phyloP scores from a whole-genome alignment of 1,140 invertebrate species.

The Gryllus bimaculatus region DNA sequence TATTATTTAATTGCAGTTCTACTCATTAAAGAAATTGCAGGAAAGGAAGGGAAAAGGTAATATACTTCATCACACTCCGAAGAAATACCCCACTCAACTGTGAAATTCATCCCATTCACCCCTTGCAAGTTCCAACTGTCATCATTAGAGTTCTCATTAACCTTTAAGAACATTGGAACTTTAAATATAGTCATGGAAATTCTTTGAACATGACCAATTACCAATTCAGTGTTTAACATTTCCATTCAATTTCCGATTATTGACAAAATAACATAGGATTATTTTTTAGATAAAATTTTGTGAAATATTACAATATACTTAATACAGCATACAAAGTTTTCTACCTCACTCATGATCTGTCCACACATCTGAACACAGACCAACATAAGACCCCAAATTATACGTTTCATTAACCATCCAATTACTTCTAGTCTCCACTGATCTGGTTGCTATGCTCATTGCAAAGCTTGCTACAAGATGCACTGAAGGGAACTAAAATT shows the following conservation, averaged over 20 bases:
- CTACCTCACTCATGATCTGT: not conserved
- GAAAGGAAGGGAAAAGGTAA: not conserved
- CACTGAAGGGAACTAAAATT: constrained; percentile 1
- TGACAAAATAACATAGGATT: too few species aligned
- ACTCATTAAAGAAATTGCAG: not conserved
- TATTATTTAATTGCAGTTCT: not conserved
- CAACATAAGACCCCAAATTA: not conserved
- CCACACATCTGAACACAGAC: not conserved
- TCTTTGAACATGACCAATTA: not conserved
- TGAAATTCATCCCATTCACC: not conserved
- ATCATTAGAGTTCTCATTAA: not conserved
- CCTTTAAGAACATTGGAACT: not conserved
- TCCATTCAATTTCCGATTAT: too few species aligned
- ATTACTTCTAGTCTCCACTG: not conserved
- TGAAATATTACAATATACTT: too few species aligned
- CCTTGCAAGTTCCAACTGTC: not conserved
- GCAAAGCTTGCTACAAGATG: too few species aligned
- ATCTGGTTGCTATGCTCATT: not conserved
- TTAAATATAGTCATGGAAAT: not conserved
- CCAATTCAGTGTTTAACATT: not conserved
- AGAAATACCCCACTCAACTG: not conserved
- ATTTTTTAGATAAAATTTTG: too few species aligned
- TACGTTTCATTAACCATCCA: not conserved
- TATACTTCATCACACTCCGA: not conserved
- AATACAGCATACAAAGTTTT: not conserved